Conservation (phyloP, 1,140 invertebrate species). For the Macrostomum lignano region DNA sequence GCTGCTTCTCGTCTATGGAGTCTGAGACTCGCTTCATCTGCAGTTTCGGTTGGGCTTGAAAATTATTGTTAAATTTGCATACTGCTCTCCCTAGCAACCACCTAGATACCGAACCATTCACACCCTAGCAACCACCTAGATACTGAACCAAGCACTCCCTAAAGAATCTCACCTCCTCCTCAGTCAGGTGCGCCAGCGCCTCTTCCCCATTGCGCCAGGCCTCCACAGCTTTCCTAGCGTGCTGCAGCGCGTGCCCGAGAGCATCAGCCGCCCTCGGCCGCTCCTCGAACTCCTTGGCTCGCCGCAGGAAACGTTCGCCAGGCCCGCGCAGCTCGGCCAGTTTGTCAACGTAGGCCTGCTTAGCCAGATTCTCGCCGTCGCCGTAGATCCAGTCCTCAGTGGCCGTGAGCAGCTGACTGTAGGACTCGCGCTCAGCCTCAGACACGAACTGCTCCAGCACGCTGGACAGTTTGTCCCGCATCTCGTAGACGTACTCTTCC, state of each 20-base stretch:
- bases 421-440: slow-evolving; percentile 35
- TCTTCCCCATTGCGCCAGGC: too few species aligned
- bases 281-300: slow-evolving; percentile 45
- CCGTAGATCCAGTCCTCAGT: slow-evolving; percentile 80
- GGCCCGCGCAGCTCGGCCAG: slow-evolving; percentile 29
- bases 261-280: slow-evolving; percentile 45
- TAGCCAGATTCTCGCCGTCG: slow-evolving; percentile 57
- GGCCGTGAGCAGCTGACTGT: slow-evolving; percentile 42
- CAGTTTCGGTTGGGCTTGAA: too few species aligned
- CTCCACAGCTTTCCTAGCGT: too few species aligned
- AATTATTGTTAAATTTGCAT: too few species aligned
- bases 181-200: too few species aligned
- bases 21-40: too few species aligned
- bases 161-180: too few species aligned
- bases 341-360: slow-evolving; percentile 45
- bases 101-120: too few species aligned
- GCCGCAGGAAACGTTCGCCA: slow-evolving; percentile 52
- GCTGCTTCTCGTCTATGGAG: slow-evolving; percentile 4
- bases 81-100: too few species aligned
- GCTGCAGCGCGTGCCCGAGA: slow-evolving; percentile 35
- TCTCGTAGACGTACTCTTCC: slow-evolving; percentile 90
- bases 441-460: slow-evolving; percentile 45
- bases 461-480: slow-evolving; percentile 49
- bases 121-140: too few species aligned
- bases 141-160: too few species aligned